Base-by-base conservation (phyloP, 2,113 vertebrate genomes). In the Cryptotis parvus region DNA sequence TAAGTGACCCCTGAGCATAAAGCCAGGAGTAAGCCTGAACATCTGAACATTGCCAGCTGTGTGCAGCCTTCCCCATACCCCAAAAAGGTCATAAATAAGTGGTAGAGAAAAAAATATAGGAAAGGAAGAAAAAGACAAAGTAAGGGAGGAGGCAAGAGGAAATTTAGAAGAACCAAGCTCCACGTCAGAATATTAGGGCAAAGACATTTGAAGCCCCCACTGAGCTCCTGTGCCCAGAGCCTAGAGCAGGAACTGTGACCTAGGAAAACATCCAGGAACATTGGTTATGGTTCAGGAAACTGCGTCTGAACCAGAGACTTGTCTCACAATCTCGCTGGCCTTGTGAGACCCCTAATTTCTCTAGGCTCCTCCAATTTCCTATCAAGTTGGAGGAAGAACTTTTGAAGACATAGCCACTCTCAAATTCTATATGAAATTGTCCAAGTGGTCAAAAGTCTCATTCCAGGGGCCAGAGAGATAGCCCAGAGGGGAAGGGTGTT, bases 231-330 rank as follows among this genome's bases (percentile, higher is more conserved):
- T 11, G n/a, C 2, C 31, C 39, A 65, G 65, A 45, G 6, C 49
- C 70, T 65, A 91, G 11, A 87, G 58, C 22, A 90, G 63, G 20
- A 87, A 41, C 3, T 12, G 6, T 9, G n/a, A 78, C 75, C n/a
- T 79, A 74, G 65, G 81, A 89, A 93, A 72, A 66, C 41, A 89
- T 39, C 75, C 75, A 83, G 73, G 72, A 55, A 16, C 87, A 68
- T 12, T 41, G 33, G 65, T 45, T 37, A 63, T 18, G 55, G 37
- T 86, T 87, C 49, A 84, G 45, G 82, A 92, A 89, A 89, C 0
- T 0, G 8, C 35, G 37, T n/a, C 92, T 78, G 52, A 74, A 92
- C 26, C 33, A 29, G 10, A 85, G n/a, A n/a, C n/a, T n/a, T n/a
- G n/a, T n/a, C n/a, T n/a, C n/a, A n/a, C n/a, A n/a, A n/a, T n/a